Evolutionary conservation across 2,113 vertebrate species (phyloP), one percentile per base, ranked within the genome.

Genomic region (Pipra filicauda): DNA sequence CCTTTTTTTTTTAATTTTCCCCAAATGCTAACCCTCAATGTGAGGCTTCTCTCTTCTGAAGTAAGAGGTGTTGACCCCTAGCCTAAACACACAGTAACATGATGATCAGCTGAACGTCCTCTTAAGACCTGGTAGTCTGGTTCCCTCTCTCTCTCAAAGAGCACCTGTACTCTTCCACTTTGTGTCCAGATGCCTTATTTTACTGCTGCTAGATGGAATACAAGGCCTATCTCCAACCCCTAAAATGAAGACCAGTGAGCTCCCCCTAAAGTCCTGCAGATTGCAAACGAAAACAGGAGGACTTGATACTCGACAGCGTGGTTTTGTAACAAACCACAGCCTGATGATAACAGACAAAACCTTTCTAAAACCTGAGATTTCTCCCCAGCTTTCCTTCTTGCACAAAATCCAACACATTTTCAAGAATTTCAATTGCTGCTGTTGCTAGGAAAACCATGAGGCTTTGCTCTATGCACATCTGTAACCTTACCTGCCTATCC

Each of bases 221-320:
- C 5, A 51, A 44, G 33, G n/a, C 11, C 23, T 33, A 51, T 17
- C 2, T 13, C 5, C 39, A 46, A 46, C 0, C 4, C 18, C 35
- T 46, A 30, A 33, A 76, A 64, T 1, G 8, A 78, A 74, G 7
- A 30, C 1, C 44, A 49, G 2, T 9, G 24, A 69, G 21, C 23
- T 61, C 11, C 8, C 11, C 6, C 0, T 21, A 44, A 72, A 72
- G 15, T 23, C 35, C 28, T 51, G 15, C 24, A 59, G 66, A 59
- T 23, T 23, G 57, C 30, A 74, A 58, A 66, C 21, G 31, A 74
- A 41, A n/a, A 57, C 15, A 24, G 6, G 22, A 76, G 9, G 39
- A 54, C 22, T 52, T 33, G 3, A 24, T 11, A 9, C 11, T 13
- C 61, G 4, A 26, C 37, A 74, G 31, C 4, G 12, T 8, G 8